These are phyloP conservation scores for Bombus superbus DNA, from an alignment of 1,140 invertebrate species.

Conservation along the genomic window DNA sequence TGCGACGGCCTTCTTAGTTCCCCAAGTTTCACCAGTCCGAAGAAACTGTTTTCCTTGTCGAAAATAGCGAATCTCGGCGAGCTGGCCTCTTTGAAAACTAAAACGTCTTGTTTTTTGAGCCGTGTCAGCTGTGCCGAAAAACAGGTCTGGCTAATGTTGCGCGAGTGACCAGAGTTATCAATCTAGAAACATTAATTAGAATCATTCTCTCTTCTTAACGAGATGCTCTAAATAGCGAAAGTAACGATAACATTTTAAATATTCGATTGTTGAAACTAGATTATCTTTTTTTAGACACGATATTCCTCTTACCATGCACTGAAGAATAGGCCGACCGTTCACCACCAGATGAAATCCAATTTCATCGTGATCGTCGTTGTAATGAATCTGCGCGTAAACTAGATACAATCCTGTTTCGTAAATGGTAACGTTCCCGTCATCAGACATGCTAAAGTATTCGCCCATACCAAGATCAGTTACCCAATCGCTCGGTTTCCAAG, in stretches of 20 bases:
- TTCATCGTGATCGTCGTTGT: slow-evolving; percentile 86
- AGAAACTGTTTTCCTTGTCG: slow-evolving; percentile 90
- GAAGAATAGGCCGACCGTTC: slow-evolving; percentile 83
- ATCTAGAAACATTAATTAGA: slow-evolving; percentile 62
- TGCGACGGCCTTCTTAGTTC: slow-evolving; percentile 72
- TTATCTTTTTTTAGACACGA: too few relatives aligned
- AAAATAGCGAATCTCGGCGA: slow-evolving; percentile 87
- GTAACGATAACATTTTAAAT: too few relatives aligned
- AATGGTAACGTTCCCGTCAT: slow-evolving; percentile 83
- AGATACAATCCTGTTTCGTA: slow-evolving; percentile 85
- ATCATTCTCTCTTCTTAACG: not conserved
- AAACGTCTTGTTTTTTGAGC: slow-evolving; percentile 85
- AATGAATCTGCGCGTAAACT: slow-evolving; percentile 88
- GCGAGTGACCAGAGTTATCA: slow-evolving; percentile 70
- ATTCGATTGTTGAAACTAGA: too few relatives aligned
- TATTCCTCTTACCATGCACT: slow-evolving; percentile 81
- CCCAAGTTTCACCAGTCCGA: slow-evolving; percentile 90
- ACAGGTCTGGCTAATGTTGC: slow-evolving; percentile 84
- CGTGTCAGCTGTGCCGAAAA: slow-evolving; percentile 88
- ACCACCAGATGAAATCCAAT: slow-evolving; percentile 86
- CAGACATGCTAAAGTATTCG: slow-evolving; percentile 74
- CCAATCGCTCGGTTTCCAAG: slow-evolving; percentile 83
- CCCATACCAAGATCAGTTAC: slow-evolving; percentile 78
- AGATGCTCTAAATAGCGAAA: not conserved
- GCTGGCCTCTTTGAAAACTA: slow-evolving; percentile 87